phyloP scores from a whole-genome alignment of 2,113 vertebrate species.

The Gopherus evgoodei region DNA sequence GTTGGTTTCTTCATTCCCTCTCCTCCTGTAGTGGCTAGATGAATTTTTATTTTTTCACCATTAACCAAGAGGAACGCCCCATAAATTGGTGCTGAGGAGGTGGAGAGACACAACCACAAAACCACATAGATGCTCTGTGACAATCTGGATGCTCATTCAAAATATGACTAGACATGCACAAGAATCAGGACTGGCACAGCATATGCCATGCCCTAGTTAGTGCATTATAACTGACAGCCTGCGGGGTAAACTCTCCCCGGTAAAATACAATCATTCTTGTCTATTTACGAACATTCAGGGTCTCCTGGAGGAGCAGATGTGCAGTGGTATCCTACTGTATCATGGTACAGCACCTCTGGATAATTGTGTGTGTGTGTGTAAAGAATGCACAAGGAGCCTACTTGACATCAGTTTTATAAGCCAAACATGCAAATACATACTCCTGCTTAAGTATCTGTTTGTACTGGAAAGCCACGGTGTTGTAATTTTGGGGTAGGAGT shows the following conservation, averaged over 20 bases:
- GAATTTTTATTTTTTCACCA: not conserved
- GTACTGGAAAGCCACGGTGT: not conserved
- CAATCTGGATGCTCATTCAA: not conserved
- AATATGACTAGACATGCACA: slow-evolving; percentile 44
- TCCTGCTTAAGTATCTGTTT: not conserved
- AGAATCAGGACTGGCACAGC: slow-evolving; percentile 7
- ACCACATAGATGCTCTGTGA: slow-evolving; percentile 46
- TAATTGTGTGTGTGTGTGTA: not conserved
- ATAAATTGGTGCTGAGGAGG: slow-evolving; percentile 67
- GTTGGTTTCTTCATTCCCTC: not conserved
- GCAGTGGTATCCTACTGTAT: rapidly evolving
- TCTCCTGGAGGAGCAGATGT: not conserved
- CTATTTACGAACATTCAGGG: not conserved
- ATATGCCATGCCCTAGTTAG: slow-evolving; percentile 8
- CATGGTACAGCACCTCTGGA: not conserved
- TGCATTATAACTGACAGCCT: slow-evolving; percentile 49
- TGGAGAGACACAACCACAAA: slow-evolving; percentile 54
- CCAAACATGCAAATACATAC: not conserved
- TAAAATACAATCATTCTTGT: slow-evolving; percentile 7
- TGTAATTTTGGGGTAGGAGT: not conserved
- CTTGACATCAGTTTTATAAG: not conserved
- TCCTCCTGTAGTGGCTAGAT: not conserved
- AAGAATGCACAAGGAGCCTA: not conserved
- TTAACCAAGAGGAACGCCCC: slow-evolving; percentile 8
- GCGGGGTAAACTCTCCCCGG: slow-evolving; percentile 21